These are phyloP conservation scores for Mythimna impura DNA, from an alignment of 2,888 invertebrate genomes.

Conservation along the genomic window DNA sequence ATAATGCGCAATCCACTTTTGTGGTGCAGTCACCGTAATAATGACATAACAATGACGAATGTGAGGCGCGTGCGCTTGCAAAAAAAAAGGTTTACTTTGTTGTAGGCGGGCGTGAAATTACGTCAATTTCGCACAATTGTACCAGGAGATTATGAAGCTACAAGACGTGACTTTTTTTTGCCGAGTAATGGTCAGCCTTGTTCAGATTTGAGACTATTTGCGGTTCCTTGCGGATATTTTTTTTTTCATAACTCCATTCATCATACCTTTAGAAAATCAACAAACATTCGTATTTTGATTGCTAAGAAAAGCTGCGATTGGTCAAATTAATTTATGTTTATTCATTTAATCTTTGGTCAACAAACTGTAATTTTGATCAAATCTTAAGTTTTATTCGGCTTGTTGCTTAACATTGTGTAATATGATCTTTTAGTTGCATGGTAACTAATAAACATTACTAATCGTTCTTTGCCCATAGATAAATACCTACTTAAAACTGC, in stretches of 20 bases:
- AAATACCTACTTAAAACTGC: neutral
- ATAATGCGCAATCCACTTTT: conserved; percentile 81
- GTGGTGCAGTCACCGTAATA: conserved; percentile 84
- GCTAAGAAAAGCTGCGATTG: conserved; percentile 3
- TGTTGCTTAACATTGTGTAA: conserved; percentile 45
- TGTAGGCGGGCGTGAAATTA: conserved; percentile 83
- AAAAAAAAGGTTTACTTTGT: conserved; percentile 74
- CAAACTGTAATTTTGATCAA: conserved; percentile 45
- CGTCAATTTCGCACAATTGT: conserved; percentile 89
- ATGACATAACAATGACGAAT: conserved; percentile 85
- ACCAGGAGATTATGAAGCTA: conserved; percentile 79
- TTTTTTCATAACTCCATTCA: neutral
- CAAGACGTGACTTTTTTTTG: conserved; percentile 76
- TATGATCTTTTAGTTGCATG: conserved; percentile 34
- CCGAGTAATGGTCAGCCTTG: conserved; percentile 64
- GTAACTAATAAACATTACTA: conserved; percentile 30
- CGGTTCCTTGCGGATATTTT: neutral
- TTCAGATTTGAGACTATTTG: conserved; percentile 21
- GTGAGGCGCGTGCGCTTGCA: conserved; percentile 81
- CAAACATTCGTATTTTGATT: neutral
- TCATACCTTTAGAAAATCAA: neutral
- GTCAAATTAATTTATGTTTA: conserved; percentile 9
- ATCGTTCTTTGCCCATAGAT: conserved; percentile 8
- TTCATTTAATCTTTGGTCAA: conserved; percentile 28
- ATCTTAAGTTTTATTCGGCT: conserved; percentile 55